phyloP scores from a whole-genome alignment of 2,113 vertebrate species.

The Ciconia boyciana region DNA sequence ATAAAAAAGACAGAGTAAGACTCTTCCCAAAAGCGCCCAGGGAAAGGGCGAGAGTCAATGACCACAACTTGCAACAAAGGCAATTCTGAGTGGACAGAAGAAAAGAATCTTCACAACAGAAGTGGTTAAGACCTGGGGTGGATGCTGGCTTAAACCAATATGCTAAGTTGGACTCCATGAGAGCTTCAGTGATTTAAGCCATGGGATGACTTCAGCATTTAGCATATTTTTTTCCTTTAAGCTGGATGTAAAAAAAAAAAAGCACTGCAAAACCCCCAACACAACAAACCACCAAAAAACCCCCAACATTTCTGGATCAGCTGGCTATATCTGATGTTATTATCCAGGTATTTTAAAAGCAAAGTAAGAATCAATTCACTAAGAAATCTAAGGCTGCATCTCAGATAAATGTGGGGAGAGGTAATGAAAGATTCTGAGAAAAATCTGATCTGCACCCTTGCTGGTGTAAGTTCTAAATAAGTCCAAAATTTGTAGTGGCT shows the following conservation, averaged over 20 bases:
- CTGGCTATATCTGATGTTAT: neutral
- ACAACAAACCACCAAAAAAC: neutral
- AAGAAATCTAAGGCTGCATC: neutral
- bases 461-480: neutral
- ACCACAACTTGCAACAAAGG: neutral
- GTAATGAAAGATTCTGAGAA: neutral
- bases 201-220: neutral
- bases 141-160: neutral
- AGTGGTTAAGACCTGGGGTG: neutral
- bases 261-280: too few species aligned
- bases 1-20: neutral
- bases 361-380: neutral
- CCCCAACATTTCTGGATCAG: neutral
- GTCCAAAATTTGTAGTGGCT: neutral
- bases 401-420: neutral
- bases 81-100: neutral
- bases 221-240: neutral
- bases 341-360: neutral
- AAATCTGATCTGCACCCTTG: neutral
- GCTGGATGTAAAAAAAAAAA: neutral
- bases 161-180: neutral
- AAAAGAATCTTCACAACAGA: neutral
- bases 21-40: neutral
- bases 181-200: neutral
- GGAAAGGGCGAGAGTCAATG: neutral